These are phyloP conservation scores for Tortrix viridana DNA, from an alignment of 2,888 invertebrate genomes.

Conservation along the genomic window DNA sequence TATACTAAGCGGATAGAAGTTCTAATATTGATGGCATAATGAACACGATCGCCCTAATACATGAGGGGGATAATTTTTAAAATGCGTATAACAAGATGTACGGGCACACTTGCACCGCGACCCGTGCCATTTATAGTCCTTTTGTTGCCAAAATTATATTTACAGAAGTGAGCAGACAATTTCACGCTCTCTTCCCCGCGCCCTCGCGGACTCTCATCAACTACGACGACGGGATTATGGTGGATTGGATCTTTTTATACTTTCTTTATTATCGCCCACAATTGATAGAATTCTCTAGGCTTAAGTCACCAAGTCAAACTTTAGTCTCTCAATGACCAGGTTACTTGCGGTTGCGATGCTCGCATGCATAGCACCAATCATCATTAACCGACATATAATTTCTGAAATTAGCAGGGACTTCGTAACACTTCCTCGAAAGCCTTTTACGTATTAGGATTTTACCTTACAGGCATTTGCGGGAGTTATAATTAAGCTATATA, in stretches of 20 bases:
- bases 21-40: conserved; percentile 33
- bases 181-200: conserved; percentile 82
- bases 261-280: no score
- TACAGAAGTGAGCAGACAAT: conserved; percentile 85
- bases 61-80: conserved; percentile 61
- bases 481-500: no score
- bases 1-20: conserved; percentile 5
- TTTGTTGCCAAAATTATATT: conserved; percentile 84
- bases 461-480: no score
- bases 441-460: no score
- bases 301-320: no score
- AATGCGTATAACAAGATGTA: conserved; percentile 70
- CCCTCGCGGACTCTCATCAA: conserved; percentile 81
- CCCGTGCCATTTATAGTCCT: conserved; percentile 83
- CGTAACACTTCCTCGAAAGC: no score
- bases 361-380: no score
- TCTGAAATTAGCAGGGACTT: no score
- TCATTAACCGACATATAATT: no score
- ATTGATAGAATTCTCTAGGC: no score
- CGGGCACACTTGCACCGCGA: conserved; percentile 70
- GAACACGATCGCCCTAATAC: conserved; percentile 42
- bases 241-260: conserved; percentile 50
- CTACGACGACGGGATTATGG: conserved; percentile 53
- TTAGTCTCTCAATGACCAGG: no score
- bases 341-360: no score